Base-by-base conservation (phyloP, 1,140 invertebrate genomes). In the Lamellibrachia luymesi region DNA sequence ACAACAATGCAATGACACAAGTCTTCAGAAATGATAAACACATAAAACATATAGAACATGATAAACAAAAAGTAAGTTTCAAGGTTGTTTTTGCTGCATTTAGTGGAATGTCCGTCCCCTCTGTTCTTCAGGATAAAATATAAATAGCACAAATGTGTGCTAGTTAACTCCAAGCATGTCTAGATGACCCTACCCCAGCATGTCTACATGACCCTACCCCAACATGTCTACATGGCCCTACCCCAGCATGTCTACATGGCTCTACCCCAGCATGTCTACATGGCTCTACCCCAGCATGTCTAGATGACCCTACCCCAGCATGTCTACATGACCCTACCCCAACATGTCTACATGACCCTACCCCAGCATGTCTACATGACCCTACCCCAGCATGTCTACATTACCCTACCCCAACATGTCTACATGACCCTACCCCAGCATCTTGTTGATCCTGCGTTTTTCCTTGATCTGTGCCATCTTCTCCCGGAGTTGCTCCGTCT, bases 401-500 rank as follows among this genome's bases (percentile, higher is more conserved):
- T 8, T 0, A 56, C 52, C 6, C 52, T 56, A 17, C 17, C 52
- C 17, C 6, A 6, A 6, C 52, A 56, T 56, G 52, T 56, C 52
- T 17, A 56, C 50, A 25, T 13, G 22, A 51, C 94, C 94, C 92
- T 94, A 96, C 96, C 96, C 94, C 51, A 97, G 97, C 96, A 98
- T 98, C 91, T 97, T 96, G 95, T 99, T 98, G 17, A 99, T 97
- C 92, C 97, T 97, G 92, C 98, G 96, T 95, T 98, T 98, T 95
- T 99, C 98, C 95, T 98, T 98, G 92, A 94, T 94, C 50, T 91
- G 92, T 38, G 94, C 93, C 92, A 96, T 96, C 95, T 98, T 98
- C 94, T 98, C 98, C 90, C 97, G 97, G 2, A 99, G 95, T 95
- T 98, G 98, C 94, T 99, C 98, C 0, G 97, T 97, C 94, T 97